Evolutionary conservation across 2,888 invertebrate genomes (phyloP).

Genomic region (Cosmia pyralina): DNA sequence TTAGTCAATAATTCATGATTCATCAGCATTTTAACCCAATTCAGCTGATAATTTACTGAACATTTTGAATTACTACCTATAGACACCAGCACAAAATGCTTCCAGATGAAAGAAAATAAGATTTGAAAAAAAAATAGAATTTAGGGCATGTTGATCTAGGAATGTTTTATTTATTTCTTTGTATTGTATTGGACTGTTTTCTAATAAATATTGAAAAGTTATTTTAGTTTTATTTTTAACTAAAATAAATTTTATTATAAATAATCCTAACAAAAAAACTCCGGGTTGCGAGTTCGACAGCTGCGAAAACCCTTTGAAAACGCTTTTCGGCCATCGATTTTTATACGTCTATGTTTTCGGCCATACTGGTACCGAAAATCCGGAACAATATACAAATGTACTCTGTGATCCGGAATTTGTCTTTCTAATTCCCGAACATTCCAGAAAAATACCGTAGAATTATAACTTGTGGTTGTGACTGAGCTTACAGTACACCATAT

Average conservation of each 20-base stretch:
- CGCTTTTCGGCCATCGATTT: no score
- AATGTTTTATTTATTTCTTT: conserved; percentile 63
- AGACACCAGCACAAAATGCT: conserved; percentile 34
- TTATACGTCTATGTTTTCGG: no score
- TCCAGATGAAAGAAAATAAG: conserved; percentile 7
- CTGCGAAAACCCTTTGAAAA: no score
- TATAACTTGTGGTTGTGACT: conserved; percentile 3
- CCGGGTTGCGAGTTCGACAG: no score
- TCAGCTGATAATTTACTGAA: not conserved
- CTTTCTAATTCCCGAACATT: not conserved
- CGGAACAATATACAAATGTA: no score
- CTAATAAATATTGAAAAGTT: conserved; percentile 50
- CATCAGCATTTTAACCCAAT: conserved; percentile 1
- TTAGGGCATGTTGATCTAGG: conserved; percentile 44
- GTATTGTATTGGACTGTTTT: conserved; percentile 67
- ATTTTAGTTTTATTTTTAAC: conserved; percentile 36
- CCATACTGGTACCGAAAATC: not conserved
- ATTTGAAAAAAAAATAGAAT: conserved; percentile 11
- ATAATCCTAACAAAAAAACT: no score
- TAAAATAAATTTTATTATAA: not conserved
- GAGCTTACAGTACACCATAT: no score
- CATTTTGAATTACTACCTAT: not conserved
- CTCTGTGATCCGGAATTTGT: not conserved
- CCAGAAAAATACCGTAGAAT: not conserved
- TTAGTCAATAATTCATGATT: conserved; percentile 16